Base-by-base conservation (phyloP, 2,113 vertebrate genomes). In the Ramphastos sulfuratus region DNA sequence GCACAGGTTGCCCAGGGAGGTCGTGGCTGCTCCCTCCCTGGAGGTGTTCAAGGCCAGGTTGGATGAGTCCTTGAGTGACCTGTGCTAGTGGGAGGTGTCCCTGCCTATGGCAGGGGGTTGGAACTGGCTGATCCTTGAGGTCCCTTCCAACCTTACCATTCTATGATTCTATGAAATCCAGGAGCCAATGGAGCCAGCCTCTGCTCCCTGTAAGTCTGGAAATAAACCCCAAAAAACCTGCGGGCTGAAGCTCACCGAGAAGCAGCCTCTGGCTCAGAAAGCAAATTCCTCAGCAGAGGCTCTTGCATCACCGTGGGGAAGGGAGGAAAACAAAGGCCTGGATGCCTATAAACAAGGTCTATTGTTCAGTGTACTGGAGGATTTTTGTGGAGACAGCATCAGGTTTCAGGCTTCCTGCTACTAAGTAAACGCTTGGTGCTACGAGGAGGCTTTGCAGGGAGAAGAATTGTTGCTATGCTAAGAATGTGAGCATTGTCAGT, bases 401-500 rank as follows among this genome's bases (percentile, higher is more conserved):
- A 28, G 5, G 12, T 81, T 80, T 84, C 94, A 89, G 94, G 69
- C 81, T 92, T 95, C 91, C 94, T 87, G 95, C 91, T 63, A 87
- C 78, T 72, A 85, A 94, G 63, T 75, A 85, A 95, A 94, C 6
- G 25, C 73, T 52, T 13, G 2, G 14, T 7, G 31, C 27, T 74
- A 84, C 0, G 37, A 4, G 48, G 74, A 84, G 70, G 89, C 61
- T 30, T 58, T 72, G 87, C 71, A 56, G 46, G 42, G 44, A 64
- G 72, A 91, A 31, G 79, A 91, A 95, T 94, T 72, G 78, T 17
- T 78, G 52, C 66, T 73, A 91, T 89, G 91, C 39, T 64, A 92
- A 89, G 95, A 95, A 95, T 79, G 91, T 52, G 71, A 75, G 6
- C 5, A 58, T 69, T 46, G 16, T 46, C 44, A 95, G 94, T 79